A percentile compares a stretch with the other conserved stretches of the same genome.
Conservation (phyloP, 2,797 vertebrate species). For the Steatocranus sp. region DNA sequence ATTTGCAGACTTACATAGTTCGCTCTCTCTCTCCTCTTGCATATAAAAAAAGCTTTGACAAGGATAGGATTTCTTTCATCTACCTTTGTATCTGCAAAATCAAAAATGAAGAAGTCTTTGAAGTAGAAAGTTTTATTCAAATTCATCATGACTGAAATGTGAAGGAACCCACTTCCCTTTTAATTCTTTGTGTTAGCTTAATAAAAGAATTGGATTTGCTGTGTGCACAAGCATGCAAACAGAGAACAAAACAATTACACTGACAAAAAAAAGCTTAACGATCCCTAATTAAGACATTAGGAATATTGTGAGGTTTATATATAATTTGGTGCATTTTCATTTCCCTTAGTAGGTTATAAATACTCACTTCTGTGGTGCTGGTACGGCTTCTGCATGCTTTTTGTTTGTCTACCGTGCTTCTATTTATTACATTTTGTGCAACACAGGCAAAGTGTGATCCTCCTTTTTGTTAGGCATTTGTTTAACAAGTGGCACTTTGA, state of each 20-base stretch:
- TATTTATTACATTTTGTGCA: slow-evolving; percentile 47
- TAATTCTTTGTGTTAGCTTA: slow-evolving; percentile 24
- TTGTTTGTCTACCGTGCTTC: slow-evolving; percentile 40
- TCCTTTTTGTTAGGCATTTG: background rate
- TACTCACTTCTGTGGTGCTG: slow-evolving; percentile 21
- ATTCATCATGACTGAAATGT: slow-evolving; percentile 43
- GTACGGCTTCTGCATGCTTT: slow-evolving; percentile 50
- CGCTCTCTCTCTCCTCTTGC: background rate
- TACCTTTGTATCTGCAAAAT: background rate
- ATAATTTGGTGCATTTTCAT: background rate
- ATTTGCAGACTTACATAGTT: background rate
- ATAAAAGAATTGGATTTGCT: background rate
- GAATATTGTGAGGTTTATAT: background rate
- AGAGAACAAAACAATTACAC: slow-evolving; percentile 7
- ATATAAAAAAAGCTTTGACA: background rate
- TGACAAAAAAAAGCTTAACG: slow-evolving; percentile 15
- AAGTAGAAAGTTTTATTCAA: slow-evolving; percentile 64
- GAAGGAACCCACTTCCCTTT: slow-evolving; percentile 14
- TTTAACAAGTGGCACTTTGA: slow-evolving; percentile 33
- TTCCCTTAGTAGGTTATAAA: slow-evolving; percentile 19
- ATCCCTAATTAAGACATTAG: background rate
- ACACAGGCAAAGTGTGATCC: slow-evolving; percentile 4
- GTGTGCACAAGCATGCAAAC: slow-evolving; percentile 46
- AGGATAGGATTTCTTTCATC: background rate
- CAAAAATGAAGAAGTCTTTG: slow-evolving; percentile 1